A percentile compares a stretch with the other conserved stretches of the same genome.
Evolutionary conservation across 2,113 vertebrate species (phyloP).

Genomic region (Ahaetulla prasina): DNA sequence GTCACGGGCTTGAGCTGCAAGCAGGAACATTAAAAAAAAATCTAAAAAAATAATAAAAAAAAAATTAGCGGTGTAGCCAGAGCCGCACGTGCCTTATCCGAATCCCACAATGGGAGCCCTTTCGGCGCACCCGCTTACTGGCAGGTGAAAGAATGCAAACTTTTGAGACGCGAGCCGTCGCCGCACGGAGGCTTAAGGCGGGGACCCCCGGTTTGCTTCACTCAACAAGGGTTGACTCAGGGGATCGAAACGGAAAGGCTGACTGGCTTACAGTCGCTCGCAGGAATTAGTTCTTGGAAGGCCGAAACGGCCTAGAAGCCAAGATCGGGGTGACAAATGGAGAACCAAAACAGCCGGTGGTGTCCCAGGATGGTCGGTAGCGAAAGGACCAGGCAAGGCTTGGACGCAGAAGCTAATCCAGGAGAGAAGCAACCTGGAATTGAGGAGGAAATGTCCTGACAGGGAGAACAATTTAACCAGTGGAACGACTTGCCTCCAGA

Average conservation of each 20-base stretch:
- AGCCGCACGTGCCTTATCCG: slow-evolving; percentile 49
- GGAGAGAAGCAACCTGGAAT: too few species aligned
- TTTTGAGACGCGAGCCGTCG: slow-evolving; percentile 38
- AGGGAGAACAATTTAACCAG: too few species aligned
- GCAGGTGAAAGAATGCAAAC: slow-evolving; percentile 38
- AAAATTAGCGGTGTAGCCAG: neutral
- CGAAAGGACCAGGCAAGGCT: slow-evolving; percentile 27
- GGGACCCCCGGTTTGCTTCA: slow-evolving; percentile 32
- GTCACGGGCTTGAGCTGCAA: too few species aligned
- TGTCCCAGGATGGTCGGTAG: slow-evolving; percentile 39
- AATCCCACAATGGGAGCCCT: slow-evolving; percentile 10
- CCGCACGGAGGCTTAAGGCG: slow-evolving; percentile 34
- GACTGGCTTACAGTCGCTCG: slow-evolving; percentile 22
- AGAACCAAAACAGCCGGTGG: slow-evolving; percentile 45
- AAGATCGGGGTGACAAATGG: slow-evolving; percentile 38
- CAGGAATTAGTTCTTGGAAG: slow-evolving; percentile 48
- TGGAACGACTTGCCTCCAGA: too few species aligned
- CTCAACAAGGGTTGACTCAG: slow-evolving; percentile 43
- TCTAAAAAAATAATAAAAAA: too few species aligned
- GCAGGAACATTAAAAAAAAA: too few species aligned
- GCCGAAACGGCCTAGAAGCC: neutral
- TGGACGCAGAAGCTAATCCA: neutral
- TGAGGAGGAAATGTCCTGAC: too few species aligned
- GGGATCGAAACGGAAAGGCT: slow-evolving; percentile 10
- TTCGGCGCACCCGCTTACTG: slow-evolving; percentile 29